phyloP scores from a whole-genome alignment of 2,888 invertebrate genomes.

The Boloria euphrosyne region DNA sequence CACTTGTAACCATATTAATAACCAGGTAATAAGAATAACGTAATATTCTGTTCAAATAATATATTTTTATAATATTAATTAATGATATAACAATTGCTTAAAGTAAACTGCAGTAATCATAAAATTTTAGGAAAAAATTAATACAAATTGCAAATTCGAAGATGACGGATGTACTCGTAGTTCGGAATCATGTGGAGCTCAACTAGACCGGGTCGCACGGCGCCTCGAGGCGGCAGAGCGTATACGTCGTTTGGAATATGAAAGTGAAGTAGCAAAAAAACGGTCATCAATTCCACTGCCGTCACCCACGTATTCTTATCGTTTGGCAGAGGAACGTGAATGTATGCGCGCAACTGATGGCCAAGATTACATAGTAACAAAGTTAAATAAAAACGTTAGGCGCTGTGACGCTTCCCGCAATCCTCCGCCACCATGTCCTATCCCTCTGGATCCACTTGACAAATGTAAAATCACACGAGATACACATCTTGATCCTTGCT shows the following conservation, averaged over 20 bases:
- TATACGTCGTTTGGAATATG: slow-evolving; percentile 35
- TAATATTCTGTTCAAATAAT: background rate
- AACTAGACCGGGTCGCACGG: slow-evolving; percentile 36
- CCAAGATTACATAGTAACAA: slow-evolving; percentile 43
- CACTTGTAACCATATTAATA: slow-evolving; percentile 38
- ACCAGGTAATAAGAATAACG: slow-evolving; percentile 10
- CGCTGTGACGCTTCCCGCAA: slow-evolving; percentile 36
- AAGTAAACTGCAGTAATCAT: background rate
- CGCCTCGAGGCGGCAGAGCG: slow-evolving; percentile 37
- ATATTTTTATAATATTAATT: background rate
- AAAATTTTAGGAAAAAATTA: background rate
- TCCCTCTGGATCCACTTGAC: slow-evolving; percentile 47
- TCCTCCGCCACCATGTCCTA: slow-evolving; percentile 47
- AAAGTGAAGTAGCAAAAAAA: slow-evolving; percentile 32
- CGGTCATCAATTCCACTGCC: slow-evolving; percentile 15
- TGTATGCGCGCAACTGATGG: slow-evolving; percentile 53
- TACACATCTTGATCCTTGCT: slow-evolving; percentile 52
- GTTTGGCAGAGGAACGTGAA: slow-evolving; percentile 42
- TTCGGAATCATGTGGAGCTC: slow-evolving; percentile 43
- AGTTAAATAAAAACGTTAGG: slow-evolving; percentile 19
- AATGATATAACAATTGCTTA: background rate
- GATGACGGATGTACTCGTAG: background rate
- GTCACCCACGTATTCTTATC: slow-evolving; percentile 25
- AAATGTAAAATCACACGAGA: slow-evolving; percentile 45
- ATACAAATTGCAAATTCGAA: background rate